Base-by-base conservation (phyloP, 2,888 invertebrate species). In the Celastrina argiolus region DNA sequence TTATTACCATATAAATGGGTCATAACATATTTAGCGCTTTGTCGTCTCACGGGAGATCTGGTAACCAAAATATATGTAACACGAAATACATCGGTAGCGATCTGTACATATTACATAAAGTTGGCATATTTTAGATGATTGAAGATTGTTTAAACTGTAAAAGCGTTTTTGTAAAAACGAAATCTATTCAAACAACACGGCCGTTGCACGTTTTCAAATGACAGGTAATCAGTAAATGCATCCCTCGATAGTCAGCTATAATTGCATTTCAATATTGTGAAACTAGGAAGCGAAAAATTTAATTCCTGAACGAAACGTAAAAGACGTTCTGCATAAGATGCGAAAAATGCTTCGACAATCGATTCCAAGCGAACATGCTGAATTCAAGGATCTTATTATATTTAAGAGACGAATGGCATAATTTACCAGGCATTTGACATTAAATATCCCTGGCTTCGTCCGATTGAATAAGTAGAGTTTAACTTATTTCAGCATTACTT, bases 1-100 rank as follows among this genome's bases (percentile, higher is more conserved):
- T 41, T 16, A 41, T 39, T 58, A 28, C 7, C 2, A 56, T 39
- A 16, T 26, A 65, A 56, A 28, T 41, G 56, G 28, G 58, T 65
- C 41, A 56, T n/a, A 22, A 12, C 39, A 56, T 41, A 14, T 41
- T 56, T 58, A 65, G 28, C 22, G 28, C 5, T 2, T 31, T 39
- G n/a, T 56, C 12, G 65, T 41, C 56, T 56, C 65, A 58, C 65
- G 56, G 56, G 65, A 65, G 61, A 61, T 22, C 14, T 61, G 22
- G 12, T 34, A 39, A 36, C 61, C 10, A 39, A 61, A 39, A 61
- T 61, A 61, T 39, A 31, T 8, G 28, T n/a, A 10, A 58, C 14
- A 22, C 12, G 4, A 51, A 51, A n/a, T n/a, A n/a, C n/a, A n/a
- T n/a, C n/a, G 1, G 51, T 51, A 31, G 31, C 31, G 31, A 31